Percentiles rank a stretch among this genome's conserved stretches.
Evolutionary conservation across 1,140 invertebrate genomes (phyloP).

Genomic region (Melitaea cinxia): DNA sequence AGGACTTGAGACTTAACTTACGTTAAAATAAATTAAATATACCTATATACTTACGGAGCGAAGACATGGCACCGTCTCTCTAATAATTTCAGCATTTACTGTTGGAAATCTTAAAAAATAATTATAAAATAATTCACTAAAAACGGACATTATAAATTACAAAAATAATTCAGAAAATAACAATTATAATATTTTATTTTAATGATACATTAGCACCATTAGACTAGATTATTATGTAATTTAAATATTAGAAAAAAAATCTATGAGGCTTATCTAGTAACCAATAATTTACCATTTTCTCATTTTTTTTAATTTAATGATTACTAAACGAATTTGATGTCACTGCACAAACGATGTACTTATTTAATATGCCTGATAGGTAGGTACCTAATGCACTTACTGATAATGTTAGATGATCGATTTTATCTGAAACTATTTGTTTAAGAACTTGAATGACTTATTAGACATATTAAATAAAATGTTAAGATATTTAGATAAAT

Average conservation of each 20-base stretch:
- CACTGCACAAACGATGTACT: neutral
- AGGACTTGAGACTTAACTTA: neutral
- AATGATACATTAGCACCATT: conserved; percentile 36
- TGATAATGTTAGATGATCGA: conserved; percentile 21
- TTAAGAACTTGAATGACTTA: neutral
- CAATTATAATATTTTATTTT: conserved; percentile 36
- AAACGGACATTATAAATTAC: conserved; percentile 68
- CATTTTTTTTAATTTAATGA: neutral
- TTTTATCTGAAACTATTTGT: conserved; percentile 21
- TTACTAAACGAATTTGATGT: neutral
- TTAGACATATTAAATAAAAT: neutral
- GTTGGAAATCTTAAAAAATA: conserved; percentile 48
- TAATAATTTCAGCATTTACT: conserved; percentile 50
- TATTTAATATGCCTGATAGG: neutral
- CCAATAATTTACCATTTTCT: neutral
- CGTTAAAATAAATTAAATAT: neutral
- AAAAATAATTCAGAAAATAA: conserved; percentile 56
- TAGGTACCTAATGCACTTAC: conserved; percentile 5
- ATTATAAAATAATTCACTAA: conserved; percentile 55
- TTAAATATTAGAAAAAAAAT: conserved; percentile 54
- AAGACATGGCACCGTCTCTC: conserved; percentile 54
- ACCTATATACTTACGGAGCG: conserved; percentile 47
- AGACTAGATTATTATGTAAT: conserved; percentile 58
- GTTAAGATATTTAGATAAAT: neutral
- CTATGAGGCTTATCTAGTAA: conserved; percentile 47